Conservation (phyloP, 2,888 invertebrate species). For the Meandrusa payeni region DNA sequence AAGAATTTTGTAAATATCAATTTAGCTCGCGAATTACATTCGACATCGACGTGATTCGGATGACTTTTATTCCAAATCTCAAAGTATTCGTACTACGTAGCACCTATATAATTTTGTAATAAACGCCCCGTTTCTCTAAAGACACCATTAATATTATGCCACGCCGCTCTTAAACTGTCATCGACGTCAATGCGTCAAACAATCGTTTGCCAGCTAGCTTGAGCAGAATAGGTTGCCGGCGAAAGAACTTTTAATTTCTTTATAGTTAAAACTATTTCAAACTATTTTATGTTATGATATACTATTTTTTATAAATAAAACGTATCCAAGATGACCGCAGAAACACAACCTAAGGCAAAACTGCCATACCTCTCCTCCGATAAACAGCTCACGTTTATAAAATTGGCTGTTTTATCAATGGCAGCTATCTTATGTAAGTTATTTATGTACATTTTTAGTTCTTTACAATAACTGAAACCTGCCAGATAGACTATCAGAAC, state of each 20-base stretch:
- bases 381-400: slow-evolving; percentile 77
- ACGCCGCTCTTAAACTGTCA: slow-evolving; percentile 63
- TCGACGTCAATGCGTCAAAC: slow-evolving; percentile 36
- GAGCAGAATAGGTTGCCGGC: slow-evolving; percentile 65
- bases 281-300: slow-evolving; percentile 39
- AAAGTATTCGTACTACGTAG: no score
- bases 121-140: not conserved
- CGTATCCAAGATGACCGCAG: slow-evolving; percentile 59
- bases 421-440: slow-evolving; percentile 96
- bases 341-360: slow-evolving; percentile 58
- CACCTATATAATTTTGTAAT: no score
- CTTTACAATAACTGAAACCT: no score
- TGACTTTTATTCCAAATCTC: no score
- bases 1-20: no score
- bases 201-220: slow-evolving; percentile 28
- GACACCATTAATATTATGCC: slow-evolving; percentile 42
- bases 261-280: slow-evolving; percentile 26
- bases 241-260: slow-evolving; percentile 38
- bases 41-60: no score
- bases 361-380: slow-evolving; percentile 67
- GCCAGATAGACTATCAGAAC: no score
- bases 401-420: slow-evolving; percentile 92
- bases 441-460: slow-evolving; percentile 19
- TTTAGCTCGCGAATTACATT: no score
- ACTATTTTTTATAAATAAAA: slow-evolving; percentile 26